Percentiles rank a stretch among this genome's conserved stretches.
These are phyloP conservation scores for Villa cingulata DNA, from an alignment of 2,888 invertebrate species.

Conservation along the genomic window DNA sequence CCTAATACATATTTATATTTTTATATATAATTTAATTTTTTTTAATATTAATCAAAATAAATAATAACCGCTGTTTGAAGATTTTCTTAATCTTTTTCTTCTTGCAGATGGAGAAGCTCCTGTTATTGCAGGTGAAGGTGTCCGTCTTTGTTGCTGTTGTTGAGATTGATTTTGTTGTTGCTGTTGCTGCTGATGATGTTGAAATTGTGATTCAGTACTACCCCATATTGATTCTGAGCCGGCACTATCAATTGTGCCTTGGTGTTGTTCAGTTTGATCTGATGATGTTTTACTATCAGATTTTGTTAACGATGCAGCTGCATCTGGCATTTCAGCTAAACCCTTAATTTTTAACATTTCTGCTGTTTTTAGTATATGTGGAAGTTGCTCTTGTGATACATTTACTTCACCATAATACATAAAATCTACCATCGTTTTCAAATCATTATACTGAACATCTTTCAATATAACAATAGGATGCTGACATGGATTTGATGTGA, in stretches of 20 bases:
- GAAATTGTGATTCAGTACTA: slow-evolving; percentile 38
- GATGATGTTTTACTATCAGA: slow-evolving; percentile 48
- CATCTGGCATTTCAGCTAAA: slow-evolving; percentile 72
- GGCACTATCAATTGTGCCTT: slow-evolving; percentile 24
- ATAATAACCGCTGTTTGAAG: slow-evolving; percentile 43
- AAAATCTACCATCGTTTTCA: slow-evolving; percentile 79
- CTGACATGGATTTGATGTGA: slow-evolving; percentile 73
- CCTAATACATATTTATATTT: slow-evolving; percentile 21
- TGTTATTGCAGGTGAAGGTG: slow-evolving; percentile 39
- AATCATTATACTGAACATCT: slow-evolving; percentile 73
- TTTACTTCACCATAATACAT: slow-evolving; percentile 90
- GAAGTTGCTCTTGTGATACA: slow-evolving; percentile 76
- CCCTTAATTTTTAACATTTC: slow-evolving; percentile 81
- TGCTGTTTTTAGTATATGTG: slow-evolving; percentile 66
- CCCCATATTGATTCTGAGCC: slow-evolving; percentile 42
- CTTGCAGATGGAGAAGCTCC: slow-evolving; percentile 53
- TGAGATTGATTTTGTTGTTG: slow-evolving; percentile 40
- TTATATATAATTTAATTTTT: background rate
- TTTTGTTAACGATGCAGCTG: slow-evolving; percentile 57
- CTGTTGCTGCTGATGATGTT: slow-evolving; percentile 39
- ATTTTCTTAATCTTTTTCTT: slow-evolving; percentile 47
- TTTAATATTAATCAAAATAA: background rate
- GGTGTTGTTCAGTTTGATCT: slow-evolving; percentile 38
- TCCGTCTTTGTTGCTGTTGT: slow-evolving; percentile 43
- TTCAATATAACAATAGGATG: slow-evolving; percentile 84